A percentile compares a stretch with the other conserved stretches of the same genome.
phyloP scores from a whole-genome alignment of 1,140 invertebrate genomes.

The Drosophila pruinosa region DNA sequence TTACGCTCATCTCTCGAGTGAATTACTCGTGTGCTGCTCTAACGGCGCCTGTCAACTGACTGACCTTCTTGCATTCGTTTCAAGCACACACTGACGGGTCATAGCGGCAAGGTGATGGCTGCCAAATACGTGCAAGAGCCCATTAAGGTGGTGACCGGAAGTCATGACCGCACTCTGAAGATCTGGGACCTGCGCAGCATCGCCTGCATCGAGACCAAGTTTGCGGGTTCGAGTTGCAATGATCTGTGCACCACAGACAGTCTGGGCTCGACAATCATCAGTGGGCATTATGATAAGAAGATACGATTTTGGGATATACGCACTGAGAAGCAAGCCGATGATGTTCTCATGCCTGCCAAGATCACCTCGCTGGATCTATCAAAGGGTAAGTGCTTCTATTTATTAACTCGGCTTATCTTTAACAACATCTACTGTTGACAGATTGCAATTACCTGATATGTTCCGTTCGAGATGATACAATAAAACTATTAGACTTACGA shows the following conservation, averaged over 20 bases:
- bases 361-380: slow-evolving; percentile 97
- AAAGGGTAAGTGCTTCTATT: slow-evolving; percentile 87
- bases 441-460: slow-evolving; percentile 95
- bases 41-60: slow-evolving; percentile 31
- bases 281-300: slow-evolving; percentile 98
- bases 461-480: slow-evolving; percentile 96
- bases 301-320: slow-evolving; percentile 98
- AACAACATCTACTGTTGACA: too few relatives aligned
- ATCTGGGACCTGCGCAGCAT: slow-evolving; percentile 97
- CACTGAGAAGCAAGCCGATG: slow-evolving; percentile 90
- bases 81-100: slow-evolving; percentile 98
- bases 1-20: neutral
- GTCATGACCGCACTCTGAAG: slow-evolving; percentile 97
- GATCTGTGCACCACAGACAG: slow-evolving; percentile 95
- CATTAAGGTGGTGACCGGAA: slow-evolving; percentile 95
- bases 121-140: slow-evolving; percentile 96
- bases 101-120: slow-evolving; percentile 97
- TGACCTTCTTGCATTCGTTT: slow-evolving; percentile 39
- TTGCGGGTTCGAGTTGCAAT: slow-evolving; percentile 97
- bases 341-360: slow-evolving; percentile 95
- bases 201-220: slow-evolving; percentile 97
- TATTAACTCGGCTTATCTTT: slow-evolving; percentile 65
- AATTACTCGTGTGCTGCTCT: slow-evolving; percentile 2
- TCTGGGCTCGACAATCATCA: slow-evolving; percentile 95
- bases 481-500: slow-evolving; percentile 96